Percentiles rank a stretch among this genome's conserved stretches.
phyloP scores from a whole-genome alignment of 2,113 vertebrate species.

The Cochlearius cochlearius region DNA sequence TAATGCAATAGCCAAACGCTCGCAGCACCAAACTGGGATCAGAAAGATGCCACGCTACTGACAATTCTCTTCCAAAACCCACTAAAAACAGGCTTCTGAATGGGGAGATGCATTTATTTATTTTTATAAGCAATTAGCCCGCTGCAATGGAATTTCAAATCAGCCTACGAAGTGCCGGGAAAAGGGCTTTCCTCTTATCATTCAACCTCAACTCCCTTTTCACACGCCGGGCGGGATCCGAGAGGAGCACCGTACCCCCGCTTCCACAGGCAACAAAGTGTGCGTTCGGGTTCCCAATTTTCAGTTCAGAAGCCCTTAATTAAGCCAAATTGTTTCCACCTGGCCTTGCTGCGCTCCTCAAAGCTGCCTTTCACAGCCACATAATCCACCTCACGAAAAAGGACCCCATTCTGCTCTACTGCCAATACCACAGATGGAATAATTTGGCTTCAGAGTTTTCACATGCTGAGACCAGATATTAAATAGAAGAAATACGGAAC shows the following conservation, averaged over 20 bases:
- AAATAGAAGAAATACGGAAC: constrained; percentile 39
- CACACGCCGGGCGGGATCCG: rapidly evolving
- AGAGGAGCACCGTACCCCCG: rapidly evolving
- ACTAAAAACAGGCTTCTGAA: not conserved
- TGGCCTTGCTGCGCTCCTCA: not conserved
- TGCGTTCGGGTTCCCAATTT: not conserved
- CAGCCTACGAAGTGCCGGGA: not conserved
- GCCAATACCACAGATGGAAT: constrained; percentile 42
- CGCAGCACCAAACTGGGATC: not conserved
- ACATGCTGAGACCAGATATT: constrained; percentile 69
- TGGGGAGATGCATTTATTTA: not conserved
- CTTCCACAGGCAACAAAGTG: not conserved
- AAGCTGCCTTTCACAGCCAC: constrained; percentile 53
- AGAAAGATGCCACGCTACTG: not conserved
- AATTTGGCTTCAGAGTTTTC: constrained; percentile 53
- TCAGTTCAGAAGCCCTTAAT: constrained; percentile 28
- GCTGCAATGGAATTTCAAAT: not conserved
- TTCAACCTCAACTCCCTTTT: not conserved
- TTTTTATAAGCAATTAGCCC: not conserved
- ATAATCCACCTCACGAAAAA: constrained; percentile 28
- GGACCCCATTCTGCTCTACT: not conserved
- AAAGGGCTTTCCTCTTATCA: not conserved
- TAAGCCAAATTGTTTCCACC: constrained; percentile 58
- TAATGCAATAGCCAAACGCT: not conserved
- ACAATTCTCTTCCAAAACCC: not conserved